These are phyloP conservation scores for Philhelius pedissequus DNA, from an alignment of 2,888 invertebrate genomes.

Conservation along the genomic window DNA sequence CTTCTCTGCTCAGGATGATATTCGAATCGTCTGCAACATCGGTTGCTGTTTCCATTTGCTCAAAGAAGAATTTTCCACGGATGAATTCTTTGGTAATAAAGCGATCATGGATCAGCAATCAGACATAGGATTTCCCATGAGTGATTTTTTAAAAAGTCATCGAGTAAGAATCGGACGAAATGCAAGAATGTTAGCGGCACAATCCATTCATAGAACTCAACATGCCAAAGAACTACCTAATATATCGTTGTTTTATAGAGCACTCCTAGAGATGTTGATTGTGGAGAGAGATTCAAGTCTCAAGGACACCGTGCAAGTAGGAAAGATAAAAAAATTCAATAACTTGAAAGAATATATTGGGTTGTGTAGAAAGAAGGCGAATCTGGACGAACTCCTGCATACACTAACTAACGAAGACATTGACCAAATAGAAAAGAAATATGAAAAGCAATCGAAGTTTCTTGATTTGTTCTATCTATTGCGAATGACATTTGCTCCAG, in stretches of 20 bases:
- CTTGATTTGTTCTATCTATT: slow-evolving; percentile 88
- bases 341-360: slow-evolving; percentile 86
- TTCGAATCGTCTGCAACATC: slow-evolving; percentile 86
- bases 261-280: slow-evolving; percentile 85
- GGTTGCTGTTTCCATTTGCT: slow-evolving; percentile 95
- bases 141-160: slow-evolving; percentile 81
- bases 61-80: slow-evolving; percentile 80
- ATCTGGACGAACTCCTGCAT: slow-evolving; percentile 73
- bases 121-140: slow-evolving; percentile 84
- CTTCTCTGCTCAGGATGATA: slow-evolving; percentile 81
- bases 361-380: slow-evolving; percentile 83
- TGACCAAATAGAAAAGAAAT: slow-evolving; percentile 77
- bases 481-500: slow-evolving; percentile 87
- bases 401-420: slow-evolving; percentile 79
- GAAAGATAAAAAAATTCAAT: slow-evolving; percentile 82
- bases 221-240: slow-evolving; percentile 81
- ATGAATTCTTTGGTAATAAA: slow-evolving; percentile 75
- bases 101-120: slow-evolving; percentile 72
- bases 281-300: slow-evolving; percentile 77
- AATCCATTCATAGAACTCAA: slow-evolving; percentile 87
- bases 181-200: slow-evolving; percentile 91
- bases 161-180: slow-evolving; percentile 83
- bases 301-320: slow-evolving; percentile 80
- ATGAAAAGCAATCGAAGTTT: slow-evolving; percentile 80
- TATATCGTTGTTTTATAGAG: slow-evolving; percentile 86